Conservation (phyloP, 2,797 vertebrate genomes). For the Chelmon rostratus region DNA sequence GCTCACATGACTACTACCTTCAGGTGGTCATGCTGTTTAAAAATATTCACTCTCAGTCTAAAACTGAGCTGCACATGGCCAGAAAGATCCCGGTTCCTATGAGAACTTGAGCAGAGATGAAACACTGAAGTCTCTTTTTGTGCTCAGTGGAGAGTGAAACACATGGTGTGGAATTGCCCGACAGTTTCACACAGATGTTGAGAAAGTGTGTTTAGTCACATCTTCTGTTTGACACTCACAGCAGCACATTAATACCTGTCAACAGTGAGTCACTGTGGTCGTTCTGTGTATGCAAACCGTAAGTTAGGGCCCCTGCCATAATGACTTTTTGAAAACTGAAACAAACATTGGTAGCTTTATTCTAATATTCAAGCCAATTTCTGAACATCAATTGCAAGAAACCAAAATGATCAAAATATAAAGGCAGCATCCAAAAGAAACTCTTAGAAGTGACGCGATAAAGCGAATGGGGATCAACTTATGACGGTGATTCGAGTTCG, state of each 20-base stretch:
- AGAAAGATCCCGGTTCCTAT: neutral
- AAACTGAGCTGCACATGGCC: neutral
- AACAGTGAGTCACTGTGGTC: constrained; percentile 17
- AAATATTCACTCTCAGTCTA: neutral
- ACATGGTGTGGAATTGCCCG: constrained; percentile 20
- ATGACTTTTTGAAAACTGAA: neutral
- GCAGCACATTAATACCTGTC: neutral
- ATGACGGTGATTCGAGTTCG: neutral
- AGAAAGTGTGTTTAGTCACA: constrained; percentile 35
- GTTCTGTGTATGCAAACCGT: accelerated
- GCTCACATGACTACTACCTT: neutral
- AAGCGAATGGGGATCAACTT: neutral
- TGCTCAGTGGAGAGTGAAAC: constrained; percentile 41
- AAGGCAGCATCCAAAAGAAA: neutral
- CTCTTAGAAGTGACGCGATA: neutral
- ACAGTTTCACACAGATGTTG: constrained; percentile 46
- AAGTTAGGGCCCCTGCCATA: neutral
- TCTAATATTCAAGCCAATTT: neutral
- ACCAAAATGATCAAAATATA: neutral
- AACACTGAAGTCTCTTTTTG: constrained; percentile 2
- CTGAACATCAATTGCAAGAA: neutral
- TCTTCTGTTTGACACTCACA: neutral
- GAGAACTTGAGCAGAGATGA: constrained; percentile 24
- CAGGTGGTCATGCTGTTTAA: neutral
- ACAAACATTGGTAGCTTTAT: neutral